Evolutionary conservation across 2,797 vertebrate genomes (phyloP), one percentile per base, ranked within the genome.

Genomic region (Molothrus aeneus): DNA sequence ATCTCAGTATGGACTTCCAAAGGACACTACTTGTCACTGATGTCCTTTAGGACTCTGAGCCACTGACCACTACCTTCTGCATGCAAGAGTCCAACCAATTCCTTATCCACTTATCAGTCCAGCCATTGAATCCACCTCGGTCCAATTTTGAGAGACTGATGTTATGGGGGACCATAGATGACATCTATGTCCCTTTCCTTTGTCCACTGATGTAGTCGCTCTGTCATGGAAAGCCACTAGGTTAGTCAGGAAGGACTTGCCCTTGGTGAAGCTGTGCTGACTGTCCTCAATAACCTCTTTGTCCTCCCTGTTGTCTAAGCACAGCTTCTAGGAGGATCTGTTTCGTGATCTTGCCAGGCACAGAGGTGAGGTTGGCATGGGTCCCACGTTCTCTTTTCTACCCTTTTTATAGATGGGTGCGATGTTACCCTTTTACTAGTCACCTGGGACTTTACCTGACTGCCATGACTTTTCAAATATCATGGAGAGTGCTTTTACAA

Each of bases 81-180:
- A 34, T 50, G 36, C 53, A 68, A 10, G 9, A 22, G 15, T 68
- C 45, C 45, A 51, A 9, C 38, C 53, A 59, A 24, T 43, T 75
- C 32, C 38, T 68, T 60, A 32, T 43, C 38, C 15, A 22, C 18
- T 32, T 26, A 19, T 18, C 22, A 59, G 32, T 75, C 17, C 36
- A 42, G 9, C 14, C 17, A 15, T 43, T 59, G 14, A 66, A 59
- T 59, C 21, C 7, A 32, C 13, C 15, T 42, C 34, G 18, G 9
- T 43, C 22, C 11, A 32, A 2, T 50, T 66, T 18, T 6, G 22
- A 22, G 36, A 6, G 17, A 15, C 17, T 3, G 9, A 0, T 43
- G 32, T 66, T 36, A 8, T 43, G 28, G 26, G 36, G 17, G 43
- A 29, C 14, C 3, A 5, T 6, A 32, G 28, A 19, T 36, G 22